Base-by-base conservation (phyloP, 2,888 invertebrate species). In the Lycocerus yunnanus region DNA sequence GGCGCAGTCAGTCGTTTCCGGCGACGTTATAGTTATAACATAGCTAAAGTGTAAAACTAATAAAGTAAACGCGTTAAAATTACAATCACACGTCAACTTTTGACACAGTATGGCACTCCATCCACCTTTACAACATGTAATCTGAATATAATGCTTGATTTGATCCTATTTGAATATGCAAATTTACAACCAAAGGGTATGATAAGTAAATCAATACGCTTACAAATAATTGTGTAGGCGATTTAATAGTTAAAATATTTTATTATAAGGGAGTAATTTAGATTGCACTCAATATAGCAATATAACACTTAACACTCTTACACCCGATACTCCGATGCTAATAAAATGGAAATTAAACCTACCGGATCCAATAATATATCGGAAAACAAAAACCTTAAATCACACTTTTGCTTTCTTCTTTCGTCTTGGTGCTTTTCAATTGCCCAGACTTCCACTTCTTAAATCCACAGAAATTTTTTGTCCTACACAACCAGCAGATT, bases 81-180 rank as follows among this genome's bases (percentile, higher is more conserved):
- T 77, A 72, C 78, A 76, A 78, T 76, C 78, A 76, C 76, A 70
- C 73, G 78, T 75, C 76, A 74, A 65, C 43, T 76, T 77, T 78
- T 76, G 76, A 78, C 78, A 72, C 68, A 73, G 72, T 66, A 63
- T 72, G 77, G 75, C 78, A 78, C 77, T 76, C 73, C 72, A 77
- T 77, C 75, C 75, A 73, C 75, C 65, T 76, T 76, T 75, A 70
- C 71, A 75, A 65, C 72, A 58, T 63, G 69, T 78, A 77, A 78
- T 78, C 78, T 78, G 77, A 77, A 78, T 77, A 78, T 78, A 78
- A 78, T 78, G 75, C 78, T 77, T 74, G 72, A 77, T 78, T 78
- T 77, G 77, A 78, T 74, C 77, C 69, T 78, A 78, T 78, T 78
- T 78, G 77, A 75, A 77, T 78, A 78, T 78, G 78, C 69, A 77